Conservation (phyloP, 2,797 vertebrate species). For the Chelon labrosus region DNA sequence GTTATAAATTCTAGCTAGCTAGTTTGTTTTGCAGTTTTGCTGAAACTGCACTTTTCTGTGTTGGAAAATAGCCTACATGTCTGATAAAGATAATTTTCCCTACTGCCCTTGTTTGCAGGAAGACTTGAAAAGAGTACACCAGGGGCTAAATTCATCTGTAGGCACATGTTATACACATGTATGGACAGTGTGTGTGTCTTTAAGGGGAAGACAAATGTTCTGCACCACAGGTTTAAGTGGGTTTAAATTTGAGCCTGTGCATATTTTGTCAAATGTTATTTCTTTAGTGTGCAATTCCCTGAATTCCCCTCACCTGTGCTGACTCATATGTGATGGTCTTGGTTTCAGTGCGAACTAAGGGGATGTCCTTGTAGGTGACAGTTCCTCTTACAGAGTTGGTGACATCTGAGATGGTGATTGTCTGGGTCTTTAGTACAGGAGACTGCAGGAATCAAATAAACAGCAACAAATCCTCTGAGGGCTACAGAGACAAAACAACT, state of each 20-base stretch:
- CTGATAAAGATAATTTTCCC: too few species aligned
- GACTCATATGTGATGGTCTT: slow-evolving; percentile 99
- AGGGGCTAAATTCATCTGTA: too few species aligned
- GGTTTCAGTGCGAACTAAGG: slow-evolving; percentile 97
- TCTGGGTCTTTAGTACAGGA: slow-evolving; percentile 95
- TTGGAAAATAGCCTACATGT: too few species aligned
- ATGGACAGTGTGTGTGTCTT: too few species aligned
- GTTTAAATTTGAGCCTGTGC: neutral
- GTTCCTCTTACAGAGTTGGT: slow-evolving; percentile 89
- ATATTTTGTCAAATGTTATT: neutral
- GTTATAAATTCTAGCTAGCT: too few species aligned
- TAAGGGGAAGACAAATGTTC: neutral
- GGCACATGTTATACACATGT: too few species aligned
- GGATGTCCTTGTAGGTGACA: slow-evolving; percentile 92
- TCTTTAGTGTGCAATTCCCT: slow-evolving; percentile 3
- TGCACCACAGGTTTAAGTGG: neutral
- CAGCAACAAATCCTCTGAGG: slow-evolving; percentile 32
- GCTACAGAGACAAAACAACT: slow-evolving; percentile 1
- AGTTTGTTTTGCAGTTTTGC: too few species aligned
- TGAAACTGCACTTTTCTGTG: too few species aligned
- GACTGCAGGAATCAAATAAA: slow-evolving; percentile 82
- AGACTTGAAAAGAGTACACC: too few species aligned
- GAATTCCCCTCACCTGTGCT: slow-evolving; percentile 87
- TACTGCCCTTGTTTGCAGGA: too few species aligned
- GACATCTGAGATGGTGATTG: slow-evolving; percentile 95